Evolutionary conservation across 2,113 vertebrate genomes (phyloP).

Genomic region (Hippocampus mohnikei): DNA sequence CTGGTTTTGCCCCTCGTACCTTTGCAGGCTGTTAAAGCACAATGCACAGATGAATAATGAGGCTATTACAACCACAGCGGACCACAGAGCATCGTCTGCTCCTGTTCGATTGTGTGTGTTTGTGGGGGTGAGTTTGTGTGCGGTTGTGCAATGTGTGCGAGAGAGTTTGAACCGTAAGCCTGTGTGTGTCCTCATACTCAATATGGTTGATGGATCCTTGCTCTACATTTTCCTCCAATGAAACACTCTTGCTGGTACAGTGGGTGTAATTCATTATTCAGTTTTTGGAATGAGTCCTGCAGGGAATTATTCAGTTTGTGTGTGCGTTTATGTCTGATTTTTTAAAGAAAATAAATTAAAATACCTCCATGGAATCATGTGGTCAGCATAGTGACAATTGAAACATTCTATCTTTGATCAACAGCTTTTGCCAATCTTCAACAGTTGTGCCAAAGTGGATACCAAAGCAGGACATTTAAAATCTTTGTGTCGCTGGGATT

Average conservation of each 20-base stretch:
- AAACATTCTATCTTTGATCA: not conserved
- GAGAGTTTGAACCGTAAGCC: conserved; percentile 17
- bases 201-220: conserved; percentile 51
- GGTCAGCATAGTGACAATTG: not conserved
- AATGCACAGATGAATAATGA: conserved; percentile 62
- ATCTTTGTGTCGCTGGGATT: no score
- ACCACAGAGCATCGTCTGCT: conserved; percentile 41
- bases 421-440: no score
- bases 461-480: no score
- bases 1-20: conserved; percentile 40
- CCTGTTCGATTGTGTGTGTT: conserved; percentile 53
- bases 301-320: conserved; percentile 17
- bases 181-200: conserved; percentile 44
- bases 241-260: conserved; percentile 43
- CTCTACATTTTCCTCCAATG: conserved; percentile 44
- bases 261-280: conserved; percentile 51
- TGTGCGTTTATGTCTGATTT: not conserved
- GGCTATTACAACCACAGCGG: conserved; percentile 60
- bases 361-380: not conserved
- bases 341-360: not conserved
- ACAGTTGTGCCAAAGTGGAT: not conserved
- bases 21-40: conserved; percentile 46
- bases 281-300: conserved; percentile 44
- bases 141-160: conserved; percentile 23
- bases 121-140: conserved; percentile 22